Evolutionary conservation across 2,113 vertebrate genomes (phyloP).

Genomic region (Neolamprologus modestus): DNA sequence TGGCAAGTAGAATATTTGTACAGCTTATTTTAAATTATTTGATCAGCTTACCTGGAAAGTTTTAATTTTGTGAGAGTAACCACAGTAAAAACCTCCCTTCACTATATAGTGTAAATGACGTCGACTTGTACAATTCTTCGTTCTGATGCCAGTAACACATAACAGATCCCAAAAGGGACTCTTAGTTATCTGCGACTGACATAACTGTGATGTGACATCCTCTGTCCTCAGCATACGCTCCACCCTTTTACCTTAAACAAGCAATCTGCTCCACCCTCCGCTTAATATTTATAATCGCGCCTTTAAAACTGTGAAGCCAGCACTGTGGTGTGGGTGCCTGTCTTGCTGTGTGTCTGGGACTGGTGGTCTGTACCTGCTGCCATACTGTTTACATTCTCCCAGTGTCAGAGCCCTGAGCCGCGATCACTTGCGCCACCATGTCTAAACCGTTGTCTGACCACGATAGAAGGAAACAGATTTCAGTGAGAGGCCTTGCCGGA

Average conservation of each 20-base stretch:
- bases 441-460: conserved; percentile 83
- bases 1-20: not conserved
- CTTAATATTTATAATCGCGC: conserved; percentile 56
- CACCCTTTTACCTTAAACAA: conserved; percentile 2
- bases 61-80: not conserved
- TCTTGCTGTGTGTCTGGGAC: conserved; percentile 14
- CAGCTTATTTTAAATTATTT: not conserved
- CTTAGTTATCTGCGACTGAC: not conserved
- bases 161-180: not conserved
- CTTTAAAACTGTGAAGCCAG: conserved; percentile 55
- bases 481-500: conserved; percentile 83
- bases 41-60: not conserved
- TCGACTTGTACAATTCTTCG: not conserved
- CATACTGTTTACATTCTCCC: conserved; percentile 23
- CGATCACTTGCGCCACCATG: conserved; percentile 60
- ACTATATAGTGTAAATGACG: not conserved
- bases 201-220: not conserved
- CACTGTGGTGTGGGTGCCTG: not conserved
- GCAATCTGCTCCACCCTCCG: conserved; percentile 39
- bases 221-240: not conserved
- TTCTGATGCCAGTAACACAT: not conserved
- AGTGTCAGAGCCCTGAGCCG: conserved; percentile 17
- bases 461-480: conserved; percentile 83
- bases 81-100: not conserved
- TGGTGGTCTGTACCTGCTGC: not conserved